These are phyloP conservation scores for Drosophila nasuta DNA, from an alignment of 1,140 invertebrate genomes.

Conservation along the genomic window DNA sequence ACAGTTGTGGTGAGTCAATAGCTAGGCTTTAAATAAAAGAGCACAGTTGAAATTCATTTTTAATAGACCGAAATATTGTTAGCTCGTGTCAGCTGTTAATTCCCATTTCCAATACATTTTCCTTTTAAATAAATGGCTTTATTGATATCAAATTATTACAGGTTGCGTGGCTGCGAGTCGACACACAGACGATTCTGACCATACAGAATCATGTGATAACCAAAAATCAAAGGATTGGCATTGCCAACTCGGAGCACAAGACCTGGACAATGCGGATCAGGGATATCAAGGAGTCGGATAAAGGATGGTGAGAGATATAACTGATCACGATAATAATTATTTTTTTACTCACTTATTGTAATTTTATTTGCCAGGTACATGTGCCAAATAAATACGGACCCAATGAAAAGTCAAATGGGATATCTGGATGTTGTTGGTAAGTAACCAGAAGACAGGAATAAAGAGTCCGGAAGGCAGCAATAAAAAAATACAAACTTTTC, in stretches of 20 bases:
- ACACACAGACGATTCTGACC: constrained; percentile 96
- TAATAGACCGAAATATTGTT: too few species aligned
- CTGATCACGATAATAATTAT: background rate
- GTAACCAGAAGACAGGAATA: constrained; percentile 70
- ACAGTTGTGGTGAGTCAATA: too few species aligned
- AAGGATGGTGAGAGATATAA: constrained; percentile 87
- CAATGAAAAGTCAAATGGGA: constrained; percentile 94
- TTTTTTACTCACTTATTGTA: background rate
- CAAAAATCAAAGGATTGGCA: constrained; percentile 93
- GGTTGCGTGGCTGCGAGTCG: constrained; percentile 96
- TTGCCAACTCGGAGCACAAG: constrained; percentile 93
- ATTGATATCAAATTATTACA: constrained; percentile 72
- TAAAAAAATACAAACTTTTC: constrained; percentile 15
- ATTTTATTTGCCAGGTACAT: constrained; percentile 87
- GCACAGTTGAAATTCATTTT: too few species aligned
- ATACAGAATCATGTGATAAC: constrained; percentile 96
- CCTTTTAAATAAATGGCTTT: background rate
- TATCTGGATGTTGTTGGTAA: constrained; percentile 95
- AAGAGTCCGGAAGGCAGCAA: background rate
- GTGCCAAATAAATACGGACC: constrained; percentile 94
- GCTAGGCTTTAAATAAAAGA: too few species aligned
- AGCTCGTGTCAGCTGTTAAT: too few species aligned
- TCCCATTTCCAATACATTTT: too few species aligned
- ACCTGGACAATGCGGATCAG: constrained; percentile 94
- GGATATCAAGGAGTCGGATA: constrained; percentile 91